Base-by-base conservation (phyloP, 2,797 vertebrate species). In the Pangasius macronema region DNA sequence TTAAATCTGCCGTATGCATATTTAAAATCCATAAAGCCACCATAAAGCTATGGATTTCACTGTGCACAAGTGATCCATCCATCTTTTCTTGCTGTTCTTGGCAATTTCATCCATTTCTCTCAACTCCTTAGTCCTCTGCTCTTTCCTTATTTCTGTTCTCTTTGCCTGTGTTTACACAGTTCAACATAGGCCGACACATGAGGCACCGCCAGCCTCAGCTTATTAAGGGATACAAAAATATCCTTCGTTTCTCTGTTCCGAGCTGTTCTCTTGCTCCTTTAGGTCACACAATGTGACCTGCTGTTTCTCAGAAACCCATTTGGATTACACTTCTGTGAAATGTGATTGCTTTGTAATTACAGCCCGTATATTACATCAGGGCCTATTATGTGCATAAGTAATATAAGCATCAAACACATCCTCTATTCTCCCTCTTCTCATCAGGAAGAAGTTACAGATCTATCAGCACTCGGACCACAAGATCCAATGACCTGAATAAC, bases 311-410 rank as follows among this genome's bases (percentile, higher is more conserved):
- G 88, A 90, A 87, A 36, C 4, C 39, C 55, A 36, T 85, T 55
- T 76, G 18, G 20, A 70, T 30, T 33, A 57, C 68, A 11, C 53
- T 76, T 59, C 24, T 33, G 65, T 70, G 67, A 70, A 70, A 88
- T 67, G 46, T 81, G 51, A 86, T 87, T 88, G 53, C 59, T 42
- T 87, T 81, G 70, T 77, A 85, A 88, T 84, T 87, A 85, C 10
- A 67, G 57, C 30, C 63, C 82, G 13, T 80, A 36, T 79, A 36
- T 80, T 91, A 88, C 42, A 85, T 46, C 46, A 39, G 84, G 22
- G 73, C 63, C 30, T 27, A 30, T 86, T 89, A 33, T 79, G 57
- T 81, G 24, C 22, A 42, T n/a, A 61, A 81, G 57, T 81, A n/a
- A 27, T 42, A 81, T 16, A n/a, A 61, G 36, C 1, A 63, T 63